Base-by-base conservation (phyloP, 2,797 vertebrate genomes). In the Urophycis tenuis region DNA sequence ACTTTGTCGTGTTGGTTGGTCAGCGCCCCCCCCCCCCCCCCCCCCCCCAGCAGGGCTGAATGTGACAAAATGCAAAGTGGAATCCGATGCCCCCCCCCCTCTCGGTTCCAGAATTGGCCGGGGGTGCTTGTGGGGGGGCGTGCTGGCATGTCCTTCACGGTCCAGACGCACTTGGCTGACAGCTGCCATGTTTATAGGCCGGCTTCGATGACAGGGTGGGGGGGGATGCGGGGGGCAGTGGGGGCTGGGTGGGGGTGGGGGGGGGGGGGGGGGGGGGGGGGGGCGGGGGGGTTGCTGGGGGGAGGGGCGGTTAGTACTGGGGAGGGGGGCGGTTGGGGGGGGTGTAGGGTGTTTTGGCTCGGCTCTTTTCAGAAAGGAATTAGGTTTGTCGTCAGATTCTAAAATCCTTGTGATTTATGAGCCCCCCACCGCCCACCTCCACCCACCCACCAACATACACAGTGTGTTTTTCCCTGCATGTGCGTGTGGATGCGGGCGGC, bases 181-280 rank as follows among this genome's bases (percentile, higher is more conserved):
- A 97, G 94, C 95, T 97, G 95, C 94, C 88, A 95, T 95, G 95
- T 96, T 96, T 95, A 96, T 94, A 93, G 92, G 89, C 90, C 86
- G 12, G 91, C 91, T 95, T 95, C 88, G 90, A 94, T 95, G 94
- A 96, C 93, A 96, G 91, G 95, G 93, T 81, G 88, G 90, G 91
- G 91, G 89, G 90, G 87, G 84, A 77, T 19, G 71, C 90, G 90
- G 92, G 95, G 92, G 25, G 60, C 3, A 8, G 53, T 9, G 53
- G 53, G 3, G 53, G 53, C 7, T 82, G 88, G 91, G 95, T 92
- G 82, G 89, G 90, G 91, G 92, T 87, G 84, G 79, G 91, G 95
- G 90, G 92, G 89, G 91, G 87, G 84, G 79, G 91, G 95, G 92
- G 82, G 88, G 90, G 91, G 92, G 89, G 91, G 87, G 85, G 79